Base-by-base conservation (phyloP, 2,113 vertebrate genomes). In the Sinocyclocheilus rhinocerous region DNA sequence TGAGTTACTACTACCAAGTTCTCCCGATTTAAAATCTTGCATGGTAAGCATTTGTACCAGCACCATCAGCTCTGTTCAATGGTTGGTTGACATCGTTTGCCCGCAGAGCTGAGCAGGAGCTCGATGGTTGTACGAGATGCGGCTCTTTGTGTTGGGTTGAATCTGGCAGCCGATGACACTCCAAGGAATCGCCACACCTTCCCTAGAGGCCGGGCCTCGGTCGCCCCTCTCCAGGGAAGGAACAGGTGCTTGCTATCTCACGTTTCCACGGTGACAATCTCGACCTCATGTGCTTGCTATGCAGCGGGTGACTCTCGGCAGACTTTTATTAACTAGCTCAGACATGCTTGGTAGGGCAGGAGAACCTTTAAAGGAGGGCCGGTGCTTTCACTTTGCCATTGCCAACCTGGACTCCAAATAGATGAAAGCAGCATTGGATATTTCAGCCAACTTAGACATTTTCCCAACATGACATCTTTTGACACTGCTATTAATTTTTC, bases 201-300 rank as follows among this genome's bases (percentile, higher is more conserved):
- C 73, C 86, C 81, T 8, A 59, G 84, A 87, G 87, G 13, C 29
- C 16, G 55, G 89, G 67, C 61, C 90, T 86, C 87, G 85, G 83
- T 82, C 78, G 72, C 67, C 67, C 76, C 33, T 85, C 83, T 82
- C 75, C 6, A 65, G 39, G 86, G 82, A 84, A 70, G 0, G 0
- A 76, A 85, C 88, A 87, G 86, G 87, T 89, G 90, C 93, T 89
- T 91, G 92, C 91, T 93, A 86, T 91, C 89, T 88, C 89, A 87
- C 90, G 94, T 96, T 97, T 96, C 94, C 94, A 96, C 92, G 94
- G 96, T 94, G 93, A 96, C 92, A 84, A 79, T 86, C 90, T 89
- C 85, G 89, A 92, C 93, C 86, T 39, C 86, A 87, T 79, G 86
- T 4, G 13, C 65, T 88, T 91, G 92, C 92, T 89, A 92, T 94